These are phyloP conservation scores for Plebejus melissa DNA, from an alignment of 2,888 invertebrate genomes.

Conservation along the genomic window DNA sequence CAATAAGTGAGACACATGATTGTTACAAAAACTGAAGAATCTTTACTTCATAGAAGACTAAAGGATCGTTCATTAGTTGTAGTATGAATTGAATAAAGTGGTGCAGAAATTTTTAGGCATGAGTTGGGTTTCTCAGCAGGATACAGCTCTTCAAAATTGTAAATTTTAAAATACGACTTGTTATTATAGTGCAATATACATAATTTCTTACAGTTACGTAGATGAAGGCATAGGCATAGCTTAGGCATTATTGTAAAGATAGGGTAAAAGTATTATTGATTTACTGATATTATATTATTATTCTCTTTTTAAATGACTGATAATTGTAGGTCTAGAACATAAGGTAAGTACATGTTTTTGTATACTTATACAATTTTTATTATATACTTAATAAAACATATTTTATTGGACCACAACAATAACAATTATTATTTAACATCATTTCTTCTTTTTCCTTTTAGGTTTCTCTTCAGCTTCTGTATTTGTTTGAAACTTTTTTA, in stretches of 20 bases:
- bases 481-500: constrained; percentile 83
- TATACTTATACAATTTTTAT: constrained; percentile 6
- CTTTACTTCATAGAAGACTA: background rate
- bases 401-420: constrained; percentile 25
- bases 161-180: background rate
- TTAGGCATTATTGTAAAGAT: background rate
- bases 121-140: background rate
- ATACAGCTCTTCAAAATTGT: background rate
- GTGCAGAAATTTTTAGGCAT: background rate
- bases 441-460: constrained; percentile 53
- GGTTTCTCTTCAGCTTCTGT: constrained; percentile 37
- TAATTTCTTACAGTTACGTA: background rate
- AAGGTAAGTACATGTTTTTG: background rate
- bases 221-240: background rate
- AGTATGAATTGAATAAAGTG: background rate
- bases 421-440: constrained; percentile 19
- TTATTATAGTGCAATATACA: background rate
- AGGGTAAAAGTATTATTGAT: background rate
- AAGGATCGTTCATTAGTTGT: background rate
- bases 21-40: background rate
- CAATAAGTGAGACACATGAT: constrained; percentile 40
- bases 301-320: constrained; percentile 7
- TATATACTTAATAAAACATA: constrained; percentile 2
- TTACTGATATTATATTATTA: background rate
- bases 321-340: background rate